Base-by-base conservation (phyloP, 2,113 vertebrate genomes). In the Corythornis cristatus region DNA sequence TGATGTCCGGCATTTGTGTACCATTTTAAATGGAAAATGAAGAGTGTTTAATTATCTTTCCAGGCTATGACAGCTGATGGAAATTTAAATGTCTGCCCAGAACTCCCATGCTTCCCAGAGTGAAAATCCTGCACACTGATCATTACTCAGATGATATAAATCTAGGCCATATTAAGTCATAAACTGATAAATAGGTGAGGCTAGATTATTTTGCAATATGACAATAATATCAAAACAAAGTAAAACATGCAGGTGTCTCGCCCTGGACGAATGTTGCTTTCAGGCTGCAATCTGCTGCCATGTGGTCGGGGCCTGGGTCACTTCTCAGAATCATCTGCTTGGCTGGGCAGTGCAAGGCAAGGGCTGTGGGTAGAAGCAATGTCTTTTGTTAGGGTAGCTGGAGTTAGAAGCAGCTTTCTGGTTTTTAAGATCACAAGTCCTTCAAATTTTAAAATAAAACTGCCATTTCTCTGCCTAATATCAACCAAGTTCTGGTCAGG, bases 41-140 rank as follows among this genome's bases (percentile, higher is more conserved):
- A 70, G 85, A 85, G 50, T 86, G 22, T 29, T 91, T 94, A 26
- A 89, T 95, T 96, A 84, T 86, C 93, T 95, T 95, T 81, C 57
- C 57, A 68, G 71, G 48, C 10, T 50, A 88, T 88, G 72, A 95
- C 64, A 96, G 91, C 77, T 93, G 81, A 71, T 45, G 67, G 68
- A 88, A 88, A 88, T 76, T 17, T 83, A 89, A 91, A 89, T 37
- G 40, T 67, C 80, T 88, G 65, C 51, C 65, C 77, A 91, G 73
- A 79, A 66, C 31, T 62, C 45, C 70, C 80, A 2, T 74, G 66
- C 75, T 83, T 85, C 37, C n/a, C 6, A 70, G 25, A 17, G 46
- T 71, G 62, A 82, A 72, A 88, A 85, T 90, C 43, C 62, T 57
- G 51, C 25, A 2, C 18, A 29, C 40, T 54, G 56, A 46, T 85